These are phyloP conservation scores for western clawed frog (Xenopus tropicalis) DNA, from an alignment of 2,113 vertebrate species.

Conservation along the genomic window UCB_Xtro_10.0 CM004443.2:34529001-34529500, in stretches of 20 bases:
- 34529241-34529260: constrained; percentile 48
- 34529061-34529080: neutral
- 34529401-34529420: constrained; percentile 43
- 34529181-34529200: constrained; percentile 54
- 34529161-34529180: constrained; percentile 46
- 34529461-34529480: constrained; percentile 13
- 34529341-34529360: constrained; percentile 55
- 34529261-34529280: constrained; percentile 59
- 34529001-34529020: neutral
- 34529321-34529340: constrained; percentile 67
- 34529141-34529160: constrained; percentile 33
- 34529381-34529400: constrained; percentile 47
- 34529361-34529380: constrained; percentile 52
- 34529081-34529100: neutral
- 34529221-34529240: constrained; percentile 63
- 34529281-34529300: constrained; percentile 52
- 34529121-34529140: constrained; percentile 5
- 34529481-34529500: constrained; percentile 10
- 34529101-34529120: constrained; percentile 10
- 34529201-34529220: constrained; percentile 64
- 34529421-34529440: constrained; percentile 23
- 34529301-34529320: constrained; percentile 71
- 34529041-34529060: neutral
- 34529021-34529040: constrained; percentile 23
- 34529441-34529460: constrained; percentile 23